These are phyloP conservation scores for Melanotus villosus DNA, from an alignment of 2,888 invertebrate species.

Conservation along the genomic window DNA sequence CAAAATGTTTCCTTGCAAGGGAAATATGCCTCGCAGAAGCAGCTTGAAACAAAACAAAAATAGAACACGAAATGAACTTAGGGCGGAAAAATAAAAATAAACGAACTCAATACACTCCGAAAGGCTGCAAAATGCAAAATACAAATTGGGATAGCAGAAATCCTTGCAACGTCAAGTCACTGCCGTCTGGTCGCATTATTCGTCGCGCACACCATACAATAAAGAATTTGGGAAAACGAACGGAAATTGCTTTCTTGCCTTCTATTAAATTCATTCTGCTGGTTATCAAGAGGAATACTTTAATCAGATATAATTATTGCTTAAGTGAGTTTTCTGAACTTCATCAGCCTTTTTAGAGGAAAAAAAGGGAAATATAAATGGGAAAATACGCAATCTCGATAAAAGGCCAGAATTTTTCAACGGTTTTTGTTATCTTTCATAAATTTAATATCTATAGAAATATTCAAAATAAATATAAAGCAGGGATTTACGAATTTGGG, in stretches of 20 bases:
- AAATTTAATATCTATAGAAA: too few relatives aligned
- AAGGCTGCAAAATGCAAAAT: conserved; percentile 34
- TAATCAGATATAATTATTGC: conserved; percentile 28
- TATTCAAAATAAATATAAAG: too few relatives aligned
- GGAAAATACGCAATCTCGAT: too few relatives aligned
- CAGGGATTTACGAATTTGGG: too few relatives aligned
- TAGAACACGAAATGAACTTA: conserved; percentile 10
- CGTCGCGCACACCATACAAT: conserved; percentile 18
- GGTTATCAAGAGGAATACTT: conserved; percentile 16
- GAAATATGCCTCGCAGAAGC: background rate
- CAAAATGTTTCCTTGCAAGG: conserved; percentile 8
- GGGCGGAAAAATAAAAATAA: conserved; percentile 30
- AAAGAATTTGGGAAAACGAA: conserved; percentile 20
- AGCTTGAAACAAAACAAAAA: conserved; percentile 3
- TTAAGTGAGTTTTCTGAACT: background rate
- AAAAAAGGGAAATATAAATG: background rate
- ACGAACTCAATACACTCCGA: conserved; percentile 25
- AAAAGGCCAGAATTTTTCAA: too few relatives aligned
- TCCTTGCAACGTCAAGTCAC: conserved; percentile 27
- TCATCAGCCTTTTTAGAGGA: background rate
- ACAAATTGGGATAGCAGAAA: conserved; percentile 28
- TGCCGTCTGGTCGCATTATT: conserved; percentile 21
- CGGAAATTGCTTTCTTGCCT: conserved; percentile 23
- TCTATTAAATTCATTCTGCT: conserved; percentile 21
- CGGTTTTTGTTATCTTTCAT: too few relatives aligned